Percentiles rank a stretch among this genome's conserved stretches.
phyloP scores from a whole-genome alignment of 1,140 invertebrate genomes.

The Macrosteles quadrilineatus region DNA sequence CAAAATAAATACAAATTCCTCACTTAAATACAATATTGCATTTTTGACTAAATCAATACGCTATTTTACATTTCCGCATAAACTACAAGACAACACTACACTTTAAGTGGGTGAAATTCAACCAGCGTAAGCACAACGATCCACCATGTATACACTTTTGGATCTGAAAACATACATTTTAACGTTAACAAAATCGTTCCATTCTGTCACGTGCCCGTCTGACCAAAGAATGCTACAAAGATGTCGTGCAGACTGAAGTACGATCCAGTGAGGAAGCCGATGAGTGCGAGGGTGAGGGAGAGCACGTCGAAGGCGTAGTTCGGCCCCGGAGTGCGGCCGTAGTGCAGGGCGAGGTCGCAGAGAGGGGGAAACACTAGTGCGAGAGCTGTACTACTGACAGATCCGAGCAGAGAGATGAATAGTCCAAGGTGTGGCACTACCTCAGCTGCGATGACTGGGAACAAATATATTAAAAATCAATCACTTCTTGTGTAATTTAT shows the following conservation, averaged over 20 bases:
- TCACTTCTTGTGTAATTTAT: too few species aligned
- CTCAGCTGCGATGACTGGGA: constrained; percentile 72
- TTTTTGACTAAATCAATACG: too few species aligned
- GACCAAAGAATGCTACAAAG: constrained; percentile 35
- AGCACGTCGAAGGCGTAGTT: constrained; percentile 24
- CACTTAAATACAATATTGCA: too few species aligned
- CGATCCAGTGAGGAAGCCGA: constrained; percentile 80
- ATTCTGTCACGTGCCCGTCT: too few species aligned
- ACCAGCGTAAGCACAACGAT: too few species aligned
- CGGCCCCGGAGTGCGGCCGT: constrained; percentile 29
- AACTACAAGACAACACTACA: too few species aligned
- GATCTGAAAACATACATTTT: too few species aligned
- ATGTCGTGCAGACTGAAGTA: constrained; percentile 80
- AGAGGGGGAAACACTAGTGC: constrained; percentile 87
- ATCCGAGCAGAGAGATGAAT: constrained; percentile 89
- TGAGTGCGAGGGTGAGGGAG: constrained; percentile 62
- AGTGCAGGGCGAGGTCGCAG: constrained; percentile 70
- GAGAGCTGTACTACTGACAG: constrained; percentile 81
- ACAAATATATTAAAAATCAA: constrained; percentile 39
- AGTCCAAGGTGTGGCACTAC: constrained; percentile 80
- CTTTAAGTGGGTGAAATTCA: too few species aligned
- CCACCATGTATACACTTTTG: too few species aligned
- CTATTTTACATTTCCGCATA: too few species aligned
- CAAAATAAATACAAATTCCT: too few species aligned
- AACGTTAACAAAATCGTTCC: too few species aligned